phyloP scores from a whole-genome alignment of 2,113 vertebrate species.

The Lagopus leucura region DNA sequence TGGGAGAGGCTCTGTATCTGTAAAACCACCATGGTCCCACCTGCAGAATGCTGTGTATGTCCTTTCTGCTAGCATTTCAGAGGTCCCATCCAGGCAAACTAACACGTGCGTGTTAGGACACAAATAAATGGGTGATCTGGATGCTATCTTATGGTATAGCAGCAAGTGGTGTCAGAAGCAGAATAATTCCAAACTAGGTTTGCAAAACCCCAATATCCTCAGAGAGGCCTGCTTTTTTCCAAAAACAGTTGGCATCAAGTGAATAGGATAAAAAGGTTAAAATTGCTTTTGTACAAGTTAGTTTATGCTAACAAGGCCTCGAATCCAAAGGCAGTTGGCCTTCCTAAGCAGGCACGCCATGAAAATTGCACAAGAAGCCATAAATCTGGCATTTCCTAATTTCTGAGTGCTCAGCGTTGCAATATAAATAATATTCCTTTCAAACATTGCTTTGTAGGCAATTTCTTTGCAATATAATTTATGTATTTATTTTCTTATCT shows the following conservation, averaged over 20 bases:
- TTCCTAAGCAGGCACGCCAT: background rate
- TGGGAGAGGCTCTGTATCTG: background rate
- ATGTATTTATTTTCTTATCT: background rate
- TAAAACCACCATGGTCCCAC: background rate
- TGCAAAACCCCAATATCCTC: rapidly evolving
- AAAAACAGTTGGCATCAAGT: background rate
- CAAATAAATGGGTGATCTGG: background rate
- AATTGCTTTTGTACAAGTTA: background rate
- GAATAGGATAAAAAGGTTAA: background rate
- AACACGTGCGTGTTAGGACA: background rate
- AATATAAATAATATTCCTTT: background rate
- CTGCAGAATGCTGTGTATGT: rapidly evolving
- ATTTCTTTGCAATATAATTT: background rate
- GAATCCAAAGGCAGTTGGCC: background rate
- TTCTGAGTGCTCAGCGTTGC: background rate
- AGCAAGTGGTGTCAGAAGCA: background rate
- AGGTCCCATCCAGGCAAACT: background rate
- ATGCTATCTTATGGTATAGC: background rate
- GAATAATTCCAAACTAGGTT: background rate
- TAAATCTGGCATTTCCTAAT: background rate
- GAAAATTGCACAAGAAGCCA: constrained; percentile 34
- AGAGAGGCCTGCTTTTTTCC: background rate
- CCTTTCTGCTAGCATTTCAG: background rate
- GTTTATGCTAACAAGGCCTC: background rate
- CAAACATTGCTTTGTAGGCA: background rate